Evolutionary conservation across 2,113 vertebrate genomes (phyloP), one percentile per base, ranked within the genome.

Genomic region (Platysternon megacephalum): DNA sequence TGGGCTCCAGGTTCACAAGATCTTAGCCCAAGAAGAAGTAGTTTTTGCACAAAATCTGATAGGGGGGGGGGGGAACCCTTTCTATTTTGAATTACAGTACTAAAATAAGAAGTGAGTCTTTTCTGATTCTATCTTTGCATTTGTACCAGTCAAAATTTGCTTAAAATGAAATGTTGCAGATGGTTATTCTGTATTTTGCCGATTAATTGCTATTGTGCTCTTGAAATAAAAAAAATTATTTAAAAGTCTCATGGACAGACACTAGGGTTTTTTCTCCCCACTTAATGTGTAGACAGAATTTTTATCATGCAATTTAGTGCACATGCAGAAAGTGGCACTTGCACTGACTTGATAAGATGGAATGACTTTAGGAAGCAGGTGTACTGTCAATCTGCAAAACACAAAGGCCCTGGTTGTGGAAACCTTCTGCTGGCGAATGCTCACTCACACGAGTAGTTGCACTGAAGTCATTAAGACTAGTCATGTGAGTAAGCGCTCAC

Each of bases 171-270:
- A 96, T 39, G 87, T 94, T 94, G 94, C 85, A 93, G 90, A 95
- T 95, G 97, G 91, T 97, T 42, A 78, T 78, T 46, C 32, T 46
- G n/a, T 29, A 94, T 93, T 53, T 53, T 84, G 95, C 87, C 94
- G 94, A 93, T 90, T 94, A 95, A 96, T 96, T 96, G 94, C 88
- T 96, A 96, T 96, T 85, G 5, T 93, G 95, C 87, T 94, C 93
- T 94, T 8, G 89, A 94, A 94, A 96, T 90, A 97, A 97, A 96
- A 94, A 97, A 94, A 95, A 95, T 92, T 0, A 1, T 86, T 92
- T 79, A 74, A 96, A 95, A 97, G 94, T 56, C 52, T 52, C 96
- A 92, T 22, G 88, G 65, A 91, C 89, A 87, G 93, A 65, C 91
- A 44, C 22, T 44, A 76, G 42, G 22, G 19, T 42, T 74, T 76